Evolutionary conservation across 2,888 invertebrate species (phyloP), one percentile per base, ranked within the genome.

Genomic region (Lordiphosa fenestrarum): DNA sequence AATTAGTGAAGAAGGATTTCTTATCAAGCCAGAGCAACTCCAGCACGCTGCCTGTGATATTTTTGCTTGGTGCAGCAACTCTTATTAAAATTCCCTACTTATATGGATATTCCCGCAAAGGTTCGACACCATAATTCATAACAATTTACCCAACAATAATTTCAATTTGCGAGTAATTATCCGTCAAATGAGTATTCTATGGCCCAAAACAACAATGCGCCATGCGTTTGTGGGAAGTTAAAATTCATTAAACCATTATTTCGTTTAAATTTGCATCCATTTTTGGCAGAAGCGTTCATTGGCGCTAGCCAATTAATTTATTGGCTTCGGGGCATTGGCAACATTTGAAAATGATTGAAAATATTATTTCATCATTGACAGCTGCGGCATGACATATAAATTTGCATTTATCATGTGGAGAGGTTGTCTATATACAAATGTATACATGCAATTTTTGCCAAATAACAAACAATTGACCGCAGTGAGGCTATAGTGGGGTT

Each of bases 331-430:
- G 47, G 49, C 33, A 44, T 38, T 47, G 63, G 46, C 36, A 66
- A 47, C 61, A 70, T 70, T 73, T 68, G 54, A 51, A 71, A 73
- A 76, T 69, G 71, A 80, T 80, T 73, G 71, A 69, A 73, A 80
- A 76, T 68, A 80, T 71, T 81, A 77, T 76, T 67, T 56, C 59
- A 71, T 68, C 61, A 77, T 68, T 80, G 71, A 73, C 73, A 76
- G 73, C 66, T 69, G 71, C 59, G 64, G 60, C 59, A 52, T 53
- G 50, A 62, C 62, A 59, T 66, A 65, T 63, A 71, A 68, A 78
- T 78, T 78, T 73, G 59, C 68, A 73, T 68, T 60, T 39, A 60
- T 53, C 63, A 50, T 53, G 13, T 52, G 3, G 2, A 52, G 46
- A 38, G 33, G 36, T 37, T 46, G 30, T 52, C 9, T 33, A 50